phyloP scores from a whole-genome alignment of 2,797 vertebrate genomes.

The Hydrolagus colliei region DNA sequence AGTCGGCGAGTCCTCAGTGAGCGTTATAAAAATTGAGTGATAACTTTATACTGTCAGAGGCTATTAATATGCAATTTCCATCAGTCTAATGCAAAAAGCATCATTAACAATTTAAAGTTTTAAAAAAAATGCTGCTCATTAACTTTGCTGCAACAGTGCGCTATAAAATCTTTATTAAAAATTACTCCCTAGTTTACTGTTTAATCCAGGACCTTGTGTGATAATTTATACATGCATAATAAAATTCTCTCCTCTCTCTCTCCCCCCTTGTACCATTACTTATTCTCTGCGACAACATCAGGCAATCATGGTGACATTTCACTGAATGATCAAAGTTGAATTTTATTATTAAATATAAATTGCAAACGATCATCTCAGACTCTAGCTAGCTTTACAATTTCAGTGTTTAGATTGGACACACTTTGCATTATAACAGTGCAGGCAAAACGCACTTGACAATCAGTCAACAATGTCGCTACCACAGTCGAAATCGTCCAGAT shows the following conservation, averaged over 20 bases:
- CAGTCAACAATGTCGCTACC: no score
- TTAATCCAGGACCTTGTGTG: slow-evolving; percentile 95
- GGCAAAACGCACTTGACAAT: no score
- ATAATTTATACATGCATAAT: slow-evolving; percentile 97
- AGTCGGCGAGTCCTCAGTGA: slow-evolving; percentile 4
- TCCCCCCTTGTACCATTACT: slow-evolving; percentile 99
- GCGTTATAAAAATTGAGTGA: slow-evolving; percentile 28
- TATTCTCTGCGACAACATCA: slow-evolving; percentile 63
- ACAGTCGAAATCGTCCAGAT: no score
- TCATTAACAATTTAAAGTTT: slow-evolving; percentile 88
- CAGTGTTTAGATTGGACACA: no score
- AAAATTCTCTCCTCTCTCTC: slow-evolving; percentile 97
- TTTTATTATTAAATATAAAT: not conserved
- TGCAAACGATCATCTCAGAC: no score
- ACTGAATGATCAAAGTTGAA: not conserved
- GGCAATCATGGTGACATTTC: slow-evolving; percentile 1
- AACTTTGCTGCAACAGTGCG: slow-evolving; percentile 93
- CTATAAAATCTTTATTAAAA: slow-evolving; percentile 99
- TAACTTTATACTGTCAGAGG: slow-evolving; percentile 27
- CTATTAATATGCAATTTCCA: slow-evolving; percentile 30
- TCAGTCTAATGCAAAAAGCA: slow-evolving; percentile 57
- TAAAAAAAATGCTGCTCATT: slow-evolving; percentile 99
- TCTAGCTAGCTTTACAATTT: no score
- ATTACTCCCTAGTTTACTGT: slow-evolving; percentile 96
- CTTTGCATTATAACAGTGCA: no score